Percentiles rank a stretch among this genome's conserved stretches.
phyloP scores from a whole-genome alignment of 2,888 invertebrate species.

The Biston stratarius region DNA sequence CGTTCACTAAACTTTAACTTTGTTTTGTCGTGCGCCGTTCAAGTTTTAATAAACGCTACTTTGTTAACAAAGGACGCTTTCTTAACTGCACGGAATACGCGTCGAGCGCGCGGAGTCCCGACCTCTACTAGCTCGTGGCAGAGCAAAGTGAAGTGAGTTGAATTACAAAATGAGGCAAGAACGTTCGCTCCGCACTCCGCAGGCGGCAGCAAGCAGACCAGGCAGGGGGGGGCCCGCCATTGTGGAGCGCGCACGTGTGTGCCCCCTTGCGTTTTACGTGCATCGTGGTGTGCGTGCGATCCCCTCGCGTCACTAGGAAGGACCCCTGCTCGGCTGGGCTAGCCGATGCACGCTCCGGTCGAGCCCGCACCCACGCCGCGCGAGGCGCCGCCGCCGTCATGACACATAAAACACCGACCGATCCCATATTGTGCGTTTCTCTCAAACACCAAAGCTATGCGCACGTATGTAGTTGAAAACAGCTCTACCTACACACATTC shows the following conservation, averaged over 20 bases:
- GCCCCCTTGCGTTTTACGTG: slow-evolving; percentile 56
- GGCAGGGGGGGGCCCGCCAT: slow-evolving; percentile 47
- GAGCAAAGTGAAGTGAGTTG: slow-evolving; percentile 65
- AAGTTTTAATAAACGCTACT: slow-evolving; percentile 52
- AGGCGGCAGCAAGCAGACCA: slow-evolving; percentile 54
- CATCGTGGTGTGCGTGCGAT: slow-evolving; percentile 60
- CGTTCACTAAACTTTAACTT: slow-evolving; percentile 64
- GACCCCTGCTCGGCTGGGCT: slow-evolving; percentile 42
- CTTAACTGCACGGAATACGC: slow-evolving; percentile 52
- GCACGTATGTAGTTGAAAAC: background rate
- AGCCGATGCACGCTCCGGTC: slow-evolving; percentile 30
- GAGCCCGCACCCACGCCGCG: slow-evolving; percentile 38
- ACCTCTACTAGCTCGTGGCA: slow-evolving; percentile 69
- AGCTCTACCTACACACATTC: background rate
- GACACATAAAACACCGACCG: slow-evolving; percentile 23
- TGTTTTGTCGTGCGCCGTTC: slow-evolving; percentile 53
- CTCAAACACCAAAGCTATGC: slow-evolving; percentile 4
- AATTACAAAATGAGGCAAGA: slow-evolving; percentile 68
- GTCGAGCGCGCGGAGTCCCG: slow-evolving; percentile 63
- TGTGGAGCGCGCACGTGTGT: slow-evolving; percentile 68
- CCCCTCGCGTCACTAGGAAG: slow-evolving; percentile 50
- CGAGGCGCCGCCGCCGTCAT: slow-evolving; percentile 11
- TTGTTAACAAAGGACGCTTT: slow-evolving; percentile 67
- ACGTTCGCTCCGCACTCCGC: slow-evolving; percentile 53
- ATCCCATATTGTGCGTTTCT: slow-evolving; percentile 25